phyloP scores from a whole-genome alignment of 2,797 vertebrate species.

The Parauchenoglanis punctatus region DNA sequence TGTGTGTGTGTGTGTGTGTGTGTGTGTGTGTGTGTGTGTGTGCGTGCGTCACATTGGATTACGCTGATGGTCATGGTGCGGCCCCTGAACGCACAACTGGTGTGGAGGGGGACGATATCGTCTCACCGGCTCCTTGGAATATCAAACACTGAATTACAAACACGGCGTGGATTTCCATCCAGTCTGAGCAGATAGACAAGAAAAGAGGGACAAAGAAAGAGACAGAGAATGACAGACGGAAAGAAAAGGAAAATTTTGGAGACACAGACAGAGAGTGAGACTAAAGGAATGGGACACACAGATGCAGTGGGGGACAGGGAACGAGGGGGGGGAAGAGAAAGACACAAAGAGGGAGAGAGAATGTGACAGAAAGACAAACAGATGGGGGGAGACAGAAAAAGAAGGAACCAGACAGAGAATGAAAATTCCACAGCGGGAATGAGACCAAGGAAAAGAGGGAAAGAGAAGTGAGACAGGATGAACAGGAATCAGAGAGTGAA shows the following conservation, averaged over 20 bases:
- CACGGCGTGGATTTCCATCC: not conserved
- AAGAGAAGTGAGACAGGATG: not conserved
- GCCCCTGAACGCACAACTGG: not conserved
- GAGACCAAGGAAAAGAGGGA: too few species aligned
- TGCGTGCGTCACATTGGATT: conserved; percentile 99
- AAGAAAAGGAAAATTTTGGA: not conserved
- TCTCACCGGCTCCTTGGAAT: not conserved
- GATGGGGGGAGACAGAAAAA: not conserved
- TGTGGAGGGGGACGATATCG: not conserved
- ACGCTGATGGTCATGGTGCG: conserved; percentile 70
- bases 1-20: conserved; percentile 82
- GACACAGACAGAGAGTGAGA: not conserved
- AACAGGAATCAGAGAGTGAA: not conserved
- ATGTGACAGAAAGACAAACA: not conserved
- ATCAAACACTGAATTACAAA: conserved; percentile 1
- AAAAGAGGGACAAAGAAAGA: not conserved
- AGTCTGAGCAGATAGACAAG: not conserved
- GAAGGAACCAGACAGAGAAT: not conserved
- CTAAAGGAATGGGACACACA: not conserved
- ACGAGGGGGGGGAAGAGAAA: not conserved
- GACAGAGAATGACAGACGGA: not conserved
- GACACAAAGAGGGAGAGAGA: not conserved
- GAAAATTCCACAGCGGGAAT: not conserved
- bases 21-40: conserved; percentile 99
- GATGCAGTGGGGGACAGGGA: not conserved